phyloP scores from a whole-genome alignment of 2,113 vertebrate genomes.

The Tachycineta bicolor region DNA sequence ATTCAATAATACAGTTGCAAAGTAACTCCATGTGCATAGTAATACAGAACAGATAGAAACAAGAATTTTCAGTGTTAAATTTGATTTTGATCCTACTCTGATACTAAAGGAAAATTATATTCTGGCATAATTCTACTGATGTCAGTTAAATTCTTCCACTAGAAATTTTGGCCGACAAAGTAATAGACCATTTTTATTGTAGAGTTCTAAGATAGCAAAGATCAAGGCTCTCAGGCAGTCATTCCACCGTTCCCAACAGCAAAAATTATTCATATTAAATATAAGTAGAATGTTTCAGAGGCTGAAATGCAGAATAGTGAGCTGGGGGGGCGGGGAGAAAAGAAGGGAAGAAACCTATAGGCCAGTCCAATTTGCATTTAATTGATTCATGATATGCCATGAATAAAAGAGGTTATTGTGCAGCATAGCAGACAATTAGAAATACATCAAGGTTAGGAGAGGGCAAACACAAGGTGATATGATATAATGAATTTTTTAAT shows the following conservation, averaged over 20 bases:
- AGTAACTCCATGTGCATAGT: neutral
- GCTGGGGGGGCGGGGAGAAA: rapidly evolving
- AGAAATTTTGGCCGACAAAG: neutral
- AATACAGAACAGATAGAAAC: neutral
- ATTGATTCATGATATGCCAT: neutral
- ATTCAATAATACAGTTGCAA: neutral
- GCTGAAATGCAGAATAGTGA: neutral
- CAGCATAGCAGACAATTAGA: neutral
- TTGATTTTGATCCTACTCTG: neutral
- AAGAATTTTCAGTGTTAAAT: neutral
- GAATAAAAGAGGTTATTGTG: neutral
- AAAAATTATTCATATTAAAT: neutral
- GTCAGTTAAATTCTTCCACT: neutral
- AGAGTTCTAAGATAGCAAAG: neutral
- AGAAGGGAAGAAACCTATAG: rapidly evolving
- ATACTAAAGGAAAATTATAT: neutral
- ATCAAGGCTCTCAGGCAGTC: neutral
- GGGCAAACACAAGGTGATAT: neutral
- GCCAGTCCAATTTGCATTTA: neutral
- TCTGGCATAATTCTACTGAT: neutral
- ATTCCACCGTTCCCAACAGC: neutral
- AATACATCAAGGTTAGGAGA: neutral
- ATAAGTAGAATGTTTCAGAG: neutral
- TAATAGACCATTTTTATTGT: neutral
- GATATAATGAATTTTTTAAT: neutral